These are phyloP conservation scores for Bathynomus jamesi DNA, from an alignment of 1,140 invertebrate genomes.

Conservation along the genomic window DNA sequence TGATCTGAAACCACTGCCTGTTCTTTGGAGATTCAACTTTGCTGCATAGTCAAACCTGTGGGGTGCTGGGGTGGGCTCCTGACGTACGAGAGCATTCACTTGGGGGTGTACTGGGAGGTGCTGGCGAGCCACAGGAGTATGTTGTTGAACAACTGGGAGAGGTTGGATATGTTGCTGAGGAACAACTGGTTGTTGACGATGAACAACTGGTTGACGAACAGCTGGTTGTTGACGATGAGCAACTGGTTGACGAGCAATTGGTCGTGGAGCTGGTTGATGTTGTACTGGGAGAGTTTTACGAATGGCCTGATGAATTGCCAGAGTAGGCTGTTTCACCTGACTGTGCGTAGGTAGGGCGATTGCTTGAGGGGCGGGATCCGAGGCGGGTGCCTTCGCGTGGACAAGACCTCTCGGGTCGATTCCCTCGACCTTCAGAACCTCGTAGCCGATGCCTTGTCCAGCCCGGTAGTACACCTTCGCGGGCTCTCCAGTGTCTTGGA, in stretches of 20 bases:
- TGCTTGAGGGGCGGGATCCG: neutral
- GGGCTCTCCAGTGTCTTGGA: conserved; percentile 23
- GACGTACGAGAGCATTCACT: neutral
- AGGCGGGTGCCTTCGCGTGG: conserved; percentile 20
- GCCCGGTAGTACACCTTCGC: conserved; percentile 34
- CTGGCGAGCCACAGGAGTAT: neutral
- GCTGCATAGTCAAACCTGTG: conserved; percentile 35
- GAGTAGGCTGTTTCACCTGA: no score
- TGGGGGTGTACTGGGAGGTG: conserved; percentile 6
- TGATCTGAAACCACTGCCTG: conserved; percentile 25
- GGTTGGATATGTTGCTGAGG: neutral
- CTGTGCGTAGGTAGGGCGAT: neutral
- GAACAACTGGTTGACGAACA: neutral
- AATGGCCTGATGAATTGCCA: neutral
- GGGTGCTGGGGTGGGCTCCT: conserved; percentile 18
- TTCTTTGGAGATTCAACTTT: conserved; percentile 32
- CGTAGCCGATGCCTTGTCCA: conserved; percentile 30
- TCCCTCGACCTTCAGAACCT: conserved; percentile 31
- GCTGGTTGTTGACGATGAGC: neutral
- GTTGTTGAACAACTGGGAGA: neutral
- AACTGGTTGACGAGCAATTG: neutral
- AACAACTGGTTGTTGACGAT: neutral
- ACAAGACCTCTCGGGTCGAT: conserved; percentile 25
- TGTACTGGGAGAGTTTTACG: neutral
- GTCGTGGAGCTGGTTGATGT: neutral